phyloP scores from a whole-genome alignment of 2,888 invertebrate species.

The Dioctria rufipes region DNA sequence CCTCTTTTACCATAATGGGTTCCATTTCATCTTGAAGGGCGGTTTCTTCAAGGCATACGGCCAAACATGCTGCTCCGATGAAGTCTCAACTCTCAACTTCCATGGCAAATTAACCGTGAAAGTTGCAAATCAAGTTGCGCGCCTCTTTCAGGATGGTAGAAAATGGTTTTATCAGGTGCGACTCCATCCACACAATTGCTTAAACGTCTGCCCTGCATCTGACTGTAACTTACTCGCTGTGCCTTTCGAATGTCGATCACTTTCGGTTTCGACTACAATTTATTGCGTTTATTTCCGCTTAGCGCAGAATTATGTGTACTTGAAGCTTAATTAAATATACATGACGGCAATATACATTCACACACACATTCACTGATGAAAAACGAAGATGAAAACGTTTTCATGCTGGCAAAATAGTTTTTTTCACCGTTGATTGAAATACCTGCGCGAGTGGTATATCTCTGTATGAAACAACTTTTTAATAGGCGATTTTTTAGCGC shows the following conservation, averaged over 20 bases:
- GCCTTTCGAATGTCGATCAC: constrained; percentile 31
- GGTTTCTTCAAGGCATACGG: constrained; percentile 5
- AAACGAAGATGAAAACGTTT: too few species aligned
- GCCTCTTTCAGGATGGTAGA: constrained; percentile 20
- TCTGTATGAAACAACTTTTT: too few species aligned
- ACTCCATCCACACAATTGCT: background rate
- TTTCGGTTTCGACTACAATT: background rate
- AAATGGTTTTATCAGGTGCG: constrained; percentile 1
- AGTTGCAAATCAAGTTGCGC: constrained; percentile 41
- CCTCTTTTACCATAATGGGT: background rate
- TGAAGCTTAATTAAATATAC: constrained; percentile 13
- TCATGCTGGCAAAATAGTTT: too few species aligned
- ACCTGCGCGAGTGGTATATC: too few species aligned
- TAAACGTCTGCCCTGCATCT: background rate
- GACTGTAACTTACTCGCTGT: background rate
- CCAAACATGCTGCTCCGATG: background rate
- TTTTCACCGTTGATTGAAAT: too few species aligned
- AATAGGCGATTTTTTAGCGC: too few species aligned
- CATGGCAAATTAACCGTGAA: constrained; percentile 31
- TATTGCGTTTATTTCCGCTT: constrained; percentile 26
- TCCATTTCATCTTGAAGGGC: background rate
- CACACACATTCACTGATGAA: too few species aligned
- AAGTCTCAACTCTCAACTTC: background rate
- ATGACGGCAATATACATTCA: too few species aligned
- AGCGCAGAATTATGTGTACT: constrained; percentile 20